Percentiles rank a stretch among this genome's conserved stretches.
Conservation (phyloP, 2,113 vertebrate species). For the Catharus fuscescens region DNA sequence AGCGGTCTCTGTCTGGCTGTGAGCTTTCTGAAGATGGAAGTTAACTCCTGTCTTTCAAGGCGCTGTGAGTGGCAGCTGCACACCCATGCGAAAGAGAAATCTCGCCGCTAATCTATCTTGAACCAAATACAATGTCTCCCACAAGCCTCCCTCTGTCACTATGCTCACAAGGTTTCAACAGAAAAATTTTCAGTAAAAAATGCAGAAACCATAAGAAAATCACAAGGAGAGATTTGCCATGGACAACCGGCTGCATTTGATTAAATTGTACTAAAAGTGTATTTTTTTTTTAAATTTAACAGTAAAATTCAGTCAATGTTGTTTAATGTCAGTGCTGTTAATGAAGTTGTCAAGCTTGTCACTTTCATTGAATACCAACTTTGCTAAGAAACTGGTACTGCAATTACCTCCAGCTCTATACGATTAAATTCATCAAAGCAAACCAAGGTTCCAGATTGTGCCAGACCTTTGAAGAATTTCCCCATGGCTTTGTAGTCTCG, state of each 20-base stretch:
- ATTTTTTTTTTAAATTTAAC: conserved; percentile 39
- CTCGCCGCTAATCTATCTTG: not conserved
- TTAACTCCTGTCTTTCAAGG: conserved; percentile 59
- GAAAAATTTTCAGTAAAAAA: conserved; percentile 24
- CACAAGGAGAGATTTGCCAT: conserved; percentile 30
- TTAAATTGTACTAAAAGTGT: conserved; percentile 66
- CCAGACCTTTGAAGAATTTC: conserved; percentile 76
- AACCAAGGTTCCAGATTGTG: conserved; percentile 67
- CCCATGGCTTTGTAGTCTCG: conserved; percentile 67
- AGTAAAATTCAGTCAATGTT: conserved; percentile 65
- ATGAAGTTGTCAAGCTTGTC: conserved; percentile 79
- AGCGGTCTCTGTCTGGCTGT: conserved; percentile 11
- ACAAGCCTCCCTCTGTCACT: conserved; percentile 13
- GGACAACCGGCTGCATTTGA: conserved; percentile 18
- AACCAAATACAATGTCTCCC: conserved; percentile 17
- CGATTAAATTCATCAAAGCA: conserved; percentile 78
- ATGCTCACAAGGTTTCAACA: not conserved
- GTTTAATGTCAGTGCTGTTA: conserved; percentile 73
- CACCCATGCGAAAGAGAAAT: conserved; percentile 19
- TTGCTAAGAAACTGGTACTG: conserved; percentile 71
- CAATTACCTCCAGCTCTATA: conserved; percentile 77
- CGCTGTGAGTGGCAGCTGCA: conserved; percentile 40
- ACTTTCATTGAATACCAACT: conserved; percentile 73
- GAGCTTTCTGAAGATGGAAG: conserved; percentile 64
- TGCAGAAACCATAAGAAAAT: conserved; percentile 1